Conservation (phyloP, 92 coral and sea anemone species). For the Galaxea fascicularis region DNA sequence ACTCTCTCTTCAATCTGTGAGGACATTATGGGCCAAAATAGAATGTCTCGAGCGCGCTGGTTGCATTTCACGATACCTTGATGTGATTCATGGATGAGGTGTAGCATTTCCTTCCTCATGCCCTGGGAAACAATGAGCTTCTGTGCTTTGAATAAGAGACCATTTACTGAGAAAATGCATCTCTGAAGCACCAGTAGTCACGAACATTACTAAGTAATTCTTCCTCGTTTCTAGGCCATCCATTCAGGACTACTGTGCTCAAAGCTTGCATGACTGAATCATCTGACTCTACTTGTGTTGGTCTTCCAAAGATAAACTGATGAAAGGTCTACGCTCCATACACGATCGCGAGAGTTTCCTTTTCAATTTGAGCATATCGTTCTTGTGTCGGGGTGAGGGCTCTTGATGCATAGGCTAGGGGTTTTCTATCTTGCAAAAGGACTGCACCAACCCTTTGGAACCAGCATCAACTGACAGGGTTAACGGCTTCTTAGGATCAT, state of each 20-base stretch:
- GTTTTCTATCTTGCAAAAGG: constrained; percentile 33
- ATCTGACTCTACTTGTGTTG: constrained; percentile 11
- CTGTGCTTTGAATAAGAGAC: too few relatives aligned
- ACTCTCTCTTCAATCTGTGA: constrained; percentile 41
- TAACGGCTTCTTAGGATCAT: constrained; percentile 63
- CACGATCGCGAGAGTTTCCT: constrained; percentile 23
- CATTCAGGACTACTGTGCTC: too few relatives aligned
- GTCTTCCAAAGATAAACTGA: constrained; percentile 23
- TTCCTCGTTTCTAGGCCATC: too few relatives aligned
- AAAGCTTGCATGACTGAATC: constrained; percentile 17
- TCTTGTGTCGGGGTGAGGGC: constrained; percentile 25
- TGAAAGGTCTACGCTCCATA: constrained; percentile 14
- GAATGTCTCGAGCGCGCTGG: constrained; percentile 48
- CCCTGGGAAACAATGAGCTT: too few relatives aligned
- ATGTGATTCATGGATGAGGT: constrained; percentile 48
- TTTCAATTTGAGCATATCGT: too few relatives aligned
- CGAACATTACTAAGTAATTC: background rate
- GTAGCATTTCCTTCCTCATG: too few relatives aligned
- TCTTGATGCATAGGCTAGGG: constrained; percentile 38
- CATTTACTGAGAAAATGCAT: constrained; percentile 5
- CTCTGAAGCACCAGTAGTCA: constrained; percentile 5
- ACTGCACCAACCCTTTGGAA: constrained; percentile 47
- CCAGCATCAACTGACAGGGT: constrained; percentile 53
- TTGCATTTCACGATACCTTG: constrained; percentile 59
- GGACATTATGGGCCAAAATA: constrained; percentile 56